A percentile compares a stretch with the other conserved stretches of the same genome.
phyloP scores from a whole-genome alignment of 1,140 invertebrate species.

The Drosophila tristis region DNA sequence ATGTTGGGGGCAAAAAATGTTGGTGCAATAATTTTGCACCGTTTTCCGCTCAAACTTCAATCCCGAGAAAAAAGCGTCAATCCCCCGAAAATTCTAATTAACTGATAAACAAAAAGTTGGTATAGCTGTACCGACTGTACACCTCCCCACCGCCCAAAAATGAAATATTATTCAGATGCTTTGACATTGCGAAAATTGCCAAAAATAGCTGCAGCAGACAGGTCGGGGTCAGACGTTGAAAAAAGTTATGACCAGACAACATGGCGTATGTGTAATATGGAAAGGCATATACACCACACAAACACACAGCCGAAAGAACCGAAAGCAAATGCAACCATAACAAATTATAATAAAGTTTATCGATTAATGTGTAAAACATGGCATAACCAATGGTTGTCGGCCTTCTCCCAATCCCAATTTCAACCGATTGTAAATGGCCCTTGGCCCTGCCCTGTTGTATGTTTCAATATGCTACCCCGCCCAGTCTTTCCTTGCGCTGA shows the following conservation, averaged over 20 bases:
- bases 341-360: constrained; percentile 81
- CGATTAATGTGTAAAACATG: constrained; percentile 70
- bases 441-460: constrained; percentile 38
- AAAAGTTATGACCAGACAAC: constrained; percentile 39
- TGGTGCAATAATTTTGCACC: constrained; percentile 53
- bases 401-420: background rate
- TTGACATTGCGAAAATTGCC: constrained; percentile 52
- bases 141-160: constrained; percentile 14
- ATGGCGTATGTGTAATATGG: constrained; percentile 55
- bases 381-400: constrained; percentile 7
- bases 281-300: background rate
- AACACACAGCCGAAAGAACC: no score
- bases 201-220: constrained; percentile 40
- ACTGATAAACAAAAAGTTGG: constrained; percentile 71
- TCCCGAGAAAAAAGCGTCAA: constrained; percentile 34
- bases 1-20: constrained; percentile 43
- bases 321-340: constrained; percentile 47
- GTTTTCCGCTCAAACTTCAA: constrained; percentile 66
- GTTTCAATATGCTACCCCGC: constrained; percentile 61
- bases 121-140: background rate
- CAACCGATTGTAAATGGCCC: constrained; percentile 3
- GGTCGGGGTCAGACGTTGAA: constrained; percentile 34
- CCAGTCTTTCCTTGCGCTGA: background rate
- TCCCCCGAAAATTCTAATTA: constrained; percentile 71
- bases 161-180: constrained; percentile 65